A percentile compares a stretch with the other conserved stretches of the same genome.
Conservation (phyloP, 2,888 invertebrate genomes). For the Athalia rosae region DNA sequence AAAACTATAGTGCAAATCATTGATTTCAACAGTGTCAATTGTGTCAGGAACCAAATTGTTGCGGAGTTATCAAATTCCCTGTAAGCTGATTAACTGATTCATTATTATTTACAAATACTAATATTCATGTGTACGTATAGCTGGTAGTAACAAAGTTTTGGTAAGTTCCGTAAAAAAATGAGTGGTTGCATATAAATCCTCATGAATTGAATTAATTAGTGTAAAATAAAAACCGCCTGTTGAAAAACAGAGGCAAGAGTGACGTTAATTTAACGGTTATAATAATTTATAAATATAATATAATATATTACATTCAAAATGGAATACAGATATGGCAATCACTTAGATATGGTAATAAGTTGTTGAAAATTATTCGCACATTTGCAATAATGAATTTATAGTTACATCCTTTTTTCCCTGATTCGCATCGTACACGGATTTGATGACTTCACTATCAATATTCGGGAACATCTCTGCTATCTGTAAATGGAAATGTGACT, state of each 20-base stretch:
- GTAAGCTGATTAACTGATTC: background rate
- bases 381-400: constrained; percentile 91
- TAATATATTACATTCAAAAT: constrained; percentile 65
- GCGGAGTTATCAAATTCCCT: no score
- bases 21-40: background rate
- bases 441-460: constrained; percentile 94
- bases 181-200: background rate
- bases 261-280: constrained; percentile 47
- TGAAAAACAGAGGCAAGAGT: constrained; percentile 16
- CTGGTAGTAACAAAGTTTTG: constrained; percentile 1
- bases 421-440: constrained; percentile 92
- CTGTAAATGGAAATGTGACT: constrained; percentile 71
- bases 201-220: background rate
- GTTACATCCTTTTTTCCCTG: constrained; percentile 92
- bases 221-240: background rate
- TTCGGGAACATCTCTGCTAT: constrained; percentile 98
- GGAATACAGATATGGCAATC: constrained; percentile 63
- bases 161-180: background rate
- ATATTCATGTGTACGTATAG: constrained; percentile 10
- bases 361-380: constrained; percentile 80
- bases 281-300: constrained; percentile 67
- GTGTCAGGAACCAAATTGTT: no score
- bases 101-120: constrained; percentile 29
- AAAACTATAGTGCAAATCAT: no score
- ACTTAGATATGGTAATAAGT: constrained; percentile 45